Base-by-base conservation (phyloP, 2,113 vertebrate genomes). In the Plecotus auritus region DNA sequence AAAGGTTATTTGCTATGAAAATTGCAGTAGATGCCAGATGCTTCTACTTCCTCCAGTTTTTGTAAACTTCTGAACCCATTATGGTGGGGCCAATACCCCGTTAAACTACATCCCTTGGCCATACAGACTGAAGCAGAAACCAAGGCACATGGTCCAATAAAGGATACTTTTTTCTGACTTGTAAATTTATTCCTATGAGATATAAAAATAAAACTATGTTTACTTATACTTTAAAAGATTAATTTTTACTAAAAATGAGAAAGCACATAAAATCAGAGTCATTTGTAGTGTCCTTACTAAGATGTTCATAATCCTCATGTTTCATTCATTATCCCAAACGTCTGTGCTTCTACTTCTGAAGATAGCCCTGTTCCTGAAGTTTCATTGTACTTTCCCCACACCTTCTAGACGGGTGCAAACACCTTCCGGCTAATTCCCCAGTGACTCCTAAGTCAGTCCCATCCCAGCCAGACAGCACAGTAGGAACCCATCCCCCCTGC, bases 191-290 rank as follows among this genome's bases (percentile, higher is more conserved):
- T 87, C 67, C 64, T 42, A 26, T 84, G 28, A 93, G 22, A 73
- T 18, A 59, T 77, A 64, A 70, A 90, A 87, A 54, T 56, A 32
- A 42, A 87, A 35, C 4, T 35, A 35, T 56, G n/a, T 32, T 78
- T 77, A 56, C 26, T 72, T 40, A 37, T 22, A 67, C 9, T 56
- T 64, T 89, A 14, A 67, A 64, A 77, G 12, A 49, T 45, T 47
- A 51, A 26, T 23, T 90, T 89, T 82, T 64, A 82, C 23, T 64
- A 49, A 67, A 93, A 66, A 76, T 35, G n/a, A 51, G 54, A 56
- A 87, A 23, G 14, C 28, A 18, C 35, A 23, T 78, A 22, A 77
- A 73, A 73, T 73, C 32, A 56, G 45, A 90, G 66, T 64, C 23
- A 72, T 32, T 49, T 69, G 2, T 49, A 12, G 9, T 23, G 22